phyloP scores from a whole-genome alignment of 1,140 invertebrate species.

The Cecropterus lyciades region DNA sequence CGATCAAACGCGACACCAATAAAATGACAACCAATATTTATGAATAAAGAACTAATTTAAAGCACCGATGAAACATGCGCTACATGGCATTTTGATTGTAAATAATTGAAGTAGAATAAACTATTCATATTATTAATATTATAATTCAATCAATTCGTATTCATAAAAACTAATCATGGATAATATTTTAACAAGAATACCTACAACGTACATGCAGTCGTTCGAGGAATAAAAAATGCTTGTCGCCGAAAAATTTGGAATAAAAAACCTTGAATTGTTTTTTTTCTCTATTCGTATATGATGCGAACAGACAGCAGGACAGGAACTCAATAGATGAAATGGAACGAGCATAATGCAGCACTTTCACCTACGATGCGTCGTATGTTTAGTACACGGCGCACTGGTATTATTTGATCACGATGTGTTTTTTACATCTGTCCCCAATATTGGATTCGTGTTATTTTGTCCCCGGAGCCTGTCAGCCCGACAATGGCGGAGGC shows the following conservation, averaged over 20 bases:
- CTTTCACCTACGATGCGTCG: conserved; percentile 16
- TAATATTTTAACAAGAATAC: not conserved
- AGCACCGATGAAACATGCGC: not conserved
- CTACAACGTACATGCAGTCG: not conserved
- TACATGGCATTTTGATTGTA: conserved; percentile 4
- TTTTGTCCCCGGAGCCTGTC: conserved; percentile 59
- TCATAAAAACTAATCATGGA: not conserved
- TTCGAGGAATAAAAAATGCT: not conserved
- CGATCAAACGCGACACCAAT: not conserved
- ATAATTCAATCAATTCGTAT: not conserved
- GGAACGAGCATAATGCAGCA: conserved; percentile 24
- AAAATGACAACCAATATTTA: not conserved
- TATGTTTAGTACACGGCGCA: not conserved
- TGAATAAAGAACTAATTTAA: conserved; percentile 1
- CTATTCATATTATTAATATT: not conserved
- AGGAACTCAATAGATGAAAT: conserved; percentile 7
- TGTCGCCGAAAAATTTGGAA: not conserved
- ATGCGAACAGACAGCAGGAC: conserved; percentile 19
- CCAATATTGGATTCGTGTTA: conserved; percentile 50
- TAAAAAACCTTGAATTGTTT: conserved; percentile 10
- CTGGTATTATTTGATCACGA: conserved; percentile 27
- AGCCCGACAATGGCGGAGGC: conserved; percentile 63
- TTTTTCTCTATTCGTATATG: conserved; percentile 23
- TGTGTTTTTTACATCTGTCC: conserved; percentile 45
- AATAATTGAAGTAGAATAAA: conserved; percentile 3